phyloP scores from a whole-genome alignment of 1,140 invertebrate species.

The Drosophila lacteicornis region DNA sequence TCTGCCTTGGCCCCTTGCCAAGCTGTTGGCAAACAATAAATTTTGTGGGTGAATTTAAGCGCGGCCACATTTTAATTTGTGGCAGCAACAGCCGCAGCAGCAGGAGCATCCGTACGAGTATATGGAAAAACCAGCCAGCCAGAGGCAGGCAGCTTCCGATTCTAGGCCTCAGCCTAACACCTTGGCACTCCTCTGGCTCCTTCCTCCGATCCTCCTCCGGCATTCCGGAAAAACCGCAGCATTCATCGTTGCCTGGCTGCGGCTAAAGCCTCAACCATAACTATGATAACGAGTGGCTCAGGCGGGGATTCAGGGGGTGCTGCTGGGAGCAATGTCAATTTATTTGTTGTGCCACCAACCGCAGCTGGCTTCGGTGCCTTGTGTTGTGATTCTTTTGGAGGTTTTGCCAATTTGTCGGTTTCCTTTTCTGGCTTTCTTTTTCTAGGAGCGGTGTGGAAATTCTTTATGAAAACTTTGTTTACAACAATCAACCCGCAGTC shows the following conservation, averaged over 20 bases:
- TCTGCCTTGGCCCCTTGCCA: constrained; percentile 38
- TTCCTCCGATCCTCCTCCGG: not conserved
- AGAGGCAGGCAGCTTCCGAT: constrained; percentile 19
- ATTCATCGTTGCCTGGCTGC: constrained; percentile 69
- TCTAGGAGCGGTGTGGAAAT: constrained; percentile 56
- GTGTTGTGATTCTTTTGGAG: constrained; percentile 62
- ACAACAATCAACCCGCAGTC: constrained; percentile 66
- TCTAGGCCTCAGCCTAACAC: constrained; percentile 53
- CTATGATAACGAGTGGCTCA: constrained; percentile 57
- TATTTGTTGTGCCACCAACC: constrained; percentile 73
- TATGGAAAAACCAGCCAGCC: constrained; percentile 7
- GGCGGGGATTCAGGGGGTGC: not conserved
- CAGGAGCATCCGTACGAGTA: constrained; percentile 3
- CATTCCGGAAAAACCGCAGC: constrained; percentile 56
- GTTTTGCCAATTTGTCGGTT: constrained; percentile 80
- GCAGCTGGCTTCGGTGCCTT: constrained; percentile 39
- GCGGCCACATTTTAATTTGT: constrained; percentile 82
- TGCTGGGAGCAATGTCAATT: constrained; percentile 66
- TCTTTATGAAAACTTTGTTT: constrained; percentile 81
- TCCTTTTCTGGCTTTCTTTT: constrained; percentile 18
- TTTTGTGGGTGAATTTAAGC: constrained; percentile 65
- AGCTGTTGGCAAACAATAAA: constrained; percentile 75
- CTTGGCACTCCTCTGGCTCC: constrained; percentile 25
- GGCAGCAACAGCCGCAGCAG: constrained; percentile 45
- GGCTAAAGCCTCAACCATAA: constrained; percentile 54